A percentile compares a stretch with the other conserved stretches of the same genome.
Conservation (phyloP, 2,888 invertebrate species). For the Stenotaenia linearis region DNA sequence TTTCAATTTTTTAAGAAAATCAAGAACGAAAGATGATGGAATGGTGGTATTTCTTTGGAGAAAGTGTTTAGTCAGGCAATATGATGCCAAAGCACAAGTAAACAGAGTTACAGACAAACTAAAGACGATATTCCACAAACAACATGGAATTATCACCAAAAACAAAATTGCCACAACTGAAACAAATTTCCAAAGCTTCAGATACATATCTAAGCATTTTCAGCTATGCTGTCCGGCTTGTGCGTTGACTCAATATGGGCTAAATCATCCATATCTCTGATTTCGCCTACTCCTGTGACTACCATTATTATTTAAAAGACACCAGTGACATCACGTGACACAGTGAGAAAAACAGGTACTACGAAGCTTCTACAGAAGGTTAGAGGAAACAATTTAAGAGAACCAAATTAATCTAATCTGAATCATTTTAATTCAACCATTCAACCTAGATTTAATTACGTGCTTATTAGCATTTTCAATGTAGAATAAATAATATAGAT, state of each 20-base stretch:
- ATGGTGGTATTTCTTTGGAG: background rate
- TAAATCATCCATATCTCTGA: background rate
- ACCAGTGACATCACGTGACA: background rate
- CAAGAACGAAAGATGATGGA: background rate
- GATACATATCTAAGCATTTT: slow-evolving; percentile 27
- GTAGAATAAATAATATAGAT: no score
- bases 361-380: no score
- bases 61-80: background rate
- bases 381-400: background rate
- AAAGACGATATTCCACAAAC: background rate
- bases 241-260: background rate
- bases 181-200: background rate
- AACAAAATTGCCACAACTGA: background rate
- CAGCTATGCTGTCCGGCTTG: background rate
- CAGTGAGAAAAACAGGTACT: no score
- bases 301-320: background rate
- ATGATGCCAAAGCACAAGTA: background rate
- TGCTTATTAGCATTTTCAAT: no score
- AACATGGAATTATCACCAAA: slow-evolving; percentile 1
- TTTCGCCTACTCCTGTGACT: background rate
- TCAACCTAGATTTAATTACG: no score
- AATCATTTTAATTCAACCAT: no score
- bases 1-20: background rate
- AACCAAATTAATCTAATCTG: no score
- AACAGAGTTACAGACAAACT: background rate